phyloP scores from a whole-genome alignment of 1,140 invertebrate genomes.

The Pseudomyrmex cubaensis region DNA sequence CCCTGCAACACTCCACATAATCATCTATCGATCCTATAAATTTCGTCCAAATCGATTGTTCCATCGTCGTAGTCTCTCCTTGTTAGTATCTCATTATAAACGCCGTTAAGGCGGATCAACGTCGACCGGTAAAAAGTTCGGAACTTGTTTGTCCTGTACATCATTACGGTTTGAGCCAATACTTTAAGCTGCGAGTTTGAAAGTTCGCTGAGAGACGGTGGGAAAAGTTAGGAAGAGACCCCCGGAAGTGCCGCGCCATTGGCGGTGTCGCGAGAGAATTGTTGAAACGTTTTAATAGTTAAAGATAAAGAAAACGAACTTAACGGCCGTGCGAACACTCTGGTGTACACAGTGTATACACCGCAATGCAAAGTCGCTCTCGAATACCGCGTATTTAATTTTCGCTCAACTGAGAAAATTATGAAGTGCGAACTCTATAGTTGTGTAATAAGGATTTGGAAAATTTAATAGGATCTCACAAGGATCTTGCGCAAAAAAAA shows the following conservation, averaged over 20 bases:
- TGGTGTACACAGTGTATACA: no score
- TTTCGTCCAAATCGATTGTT: no score
- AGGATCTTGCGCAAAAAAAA: not conserved
- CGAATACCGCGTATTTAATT: no score
- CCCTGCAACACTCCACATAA: no score
- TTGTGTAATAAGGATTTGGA: no score
- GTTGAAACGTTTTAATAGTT: conserved; percentile 49
- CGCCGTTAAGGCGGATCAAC: conserved; percentile 35
- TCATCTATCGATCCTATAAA: no score
- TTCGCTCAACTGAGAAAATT: no score
- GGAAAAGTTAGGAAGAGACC: conserved; percentile 33
- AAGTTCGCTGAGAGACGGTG: conserved; percentile 29
- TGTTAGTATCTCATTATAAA: conserved; percentile 40
- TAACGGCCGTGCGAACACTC: not conserved
- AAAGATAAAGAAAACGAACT: conserved; percentile 31
- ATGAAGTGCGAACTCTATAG: no score
- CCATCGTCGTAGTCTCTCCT: no score
- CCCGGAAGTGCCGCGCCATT: not conserved
- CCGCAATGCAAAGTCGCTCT: no score
- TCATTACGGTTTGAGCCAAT: conserved; percentile 56
- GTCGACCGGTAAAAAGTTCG: conserved; percentile 45
- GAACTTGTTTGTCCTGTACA: conserved; percentile 47
- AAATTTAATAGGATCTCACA: no score
- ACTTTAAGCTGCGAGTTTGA: conserved; percentile 36
- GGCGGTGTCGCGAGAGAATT: conserved; percentile 35